These are phyloP conservation scores for Henricia sp. DNA, from an alignment of 53 echinoderm and acorn worm species.

Conservation along the genomic window DNA sequence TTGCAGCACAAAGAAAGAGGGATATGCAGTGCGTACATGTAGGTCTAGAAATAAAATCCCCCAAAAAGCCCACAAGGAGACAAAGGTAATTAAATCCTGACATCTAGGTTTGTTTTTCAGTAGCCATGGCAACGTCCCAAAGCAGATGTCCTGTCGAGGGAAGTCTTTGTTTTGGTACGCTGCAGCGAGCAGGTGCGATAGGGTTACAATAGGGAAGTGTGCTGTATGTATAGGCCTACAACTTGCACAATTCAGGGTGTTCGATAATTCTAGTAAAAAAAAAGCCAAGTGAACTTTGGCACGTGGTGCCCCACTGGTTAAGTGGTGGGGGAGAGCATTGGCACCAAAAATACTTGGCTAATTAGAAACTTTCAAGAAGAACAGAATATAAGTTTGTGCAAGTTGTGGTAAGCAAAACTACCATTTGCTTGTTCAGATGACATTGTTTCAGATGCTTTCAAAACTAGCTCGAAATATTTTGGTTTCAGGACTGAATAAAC, in stretches of 20 bases:
- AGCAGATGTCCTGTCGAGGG: constrained; percentile 51
- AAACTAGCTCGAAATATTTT: neutral
- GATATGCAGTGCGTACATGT: too few relatives aligned
- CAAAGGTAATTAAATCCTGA: constrained; percentile 57
- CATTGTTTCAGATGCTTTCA: neutral
- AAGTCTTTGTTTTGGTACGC: constrained; percentile 48
- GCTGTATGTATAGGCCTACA: too few relatives aligned
- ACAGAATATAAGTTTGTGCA: neutral
- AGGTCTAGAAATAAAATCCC: too few relatives aligned
- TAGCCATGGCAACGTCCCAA: constrained; percentile 33
- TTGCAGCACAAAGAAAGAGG: neutral
- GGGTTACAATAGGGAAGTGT: constrained; percentile 13
- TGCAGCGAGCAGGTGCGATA: constrained; percentile 32
- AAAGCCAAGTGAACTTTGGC: neutral
- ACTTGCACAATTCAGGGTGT: too few relatives aligned
- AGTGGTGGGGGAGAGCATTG: neutral
- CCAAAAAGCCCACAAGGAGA: constrained; percentile 4
- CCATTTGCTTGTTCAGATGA: neutral
- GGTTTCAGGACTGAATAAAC: neutral
- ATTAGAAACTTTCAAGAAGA: neutral
- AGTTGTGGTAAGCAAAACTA: neutral
- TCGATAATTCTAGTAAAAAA: too few relatives aligned
- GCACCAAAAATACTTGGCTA: neutral
- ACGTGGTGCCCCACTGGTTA: constrained; percentile 11
- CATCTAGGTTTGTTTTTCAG: constrained; percentile 44